A percentile compares a stretch with the other conserved stretches of the same genome.
Conservation (phyloP, 2,888 invertebrate species). For the Sabatieria punctata region DNA sequence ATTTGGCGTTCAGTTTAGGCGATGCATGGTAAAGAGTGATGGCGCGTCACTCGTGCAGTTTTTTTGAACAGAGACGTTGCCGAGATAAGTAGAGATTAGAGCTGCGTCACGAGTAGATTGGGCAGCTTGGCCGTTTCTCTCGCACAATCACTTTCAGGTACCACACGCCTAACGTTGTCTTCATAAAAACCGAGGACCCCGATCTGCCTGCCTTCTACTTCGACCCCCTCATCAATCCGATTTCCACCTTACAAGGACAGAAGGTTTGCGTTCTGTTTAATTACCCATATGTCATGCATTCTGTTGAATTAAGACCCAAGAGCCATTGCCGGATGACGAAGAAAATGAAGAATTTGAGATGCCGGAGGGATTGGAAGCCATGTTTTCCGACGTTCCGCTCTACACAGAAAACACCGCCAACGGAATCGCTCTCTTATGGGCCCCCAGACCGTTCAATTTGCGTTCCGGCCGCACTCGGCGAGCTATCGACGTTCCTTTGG, state of each 20-base stretch:
- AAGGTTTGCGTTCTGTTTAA: too few species aligned
- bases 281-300: too few species aligned
- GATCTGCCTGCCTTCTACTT: slow-evolving; percentile 99
- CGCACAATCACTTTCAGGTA: too few species aligned
- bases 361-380: slow-evolving; percentile 72
- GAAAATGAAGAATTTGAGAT: slow-evolving; percentile 85
- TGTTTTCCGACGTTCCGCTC: slow-evolving; percentile 57
- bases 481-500: slow-evolving; percentile 89
- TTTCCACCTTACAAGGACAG: slow-evolving; percentile 73
- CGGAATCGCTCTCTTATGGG: slow-evolving; percentile 89
- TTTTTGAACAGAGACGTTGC: not conserved
- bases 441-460: slow-evolving; percentile 90
- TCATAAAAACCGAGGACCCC: slow-evolving; percentile 98
- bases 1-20: too few species aligned
- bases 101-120: too few species aligned
- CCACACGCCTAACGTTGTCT: slow-evolving; percentile 95
- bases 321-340: slow-evolving; percentile 67
- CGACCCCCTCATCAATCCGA: slow-evolving; percentile 97
- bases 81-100: not conserved
- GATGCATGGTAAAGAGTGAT: too few species aligned
- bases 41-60: not conserved
- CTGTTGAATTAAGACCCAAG: slow-evolving; percentile 76
- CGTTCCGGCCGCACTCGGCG: slow-evolving; percentile 48
- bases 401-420: slow-evolving; percentile 98
- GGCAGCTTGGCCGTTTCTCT: too few species aligned